Evolutionary conservation across 2,888 invertebrate species (phyloP), one percentile per base, ranked within the genome.

Genomic region (Apamea epomidion): DNA sequence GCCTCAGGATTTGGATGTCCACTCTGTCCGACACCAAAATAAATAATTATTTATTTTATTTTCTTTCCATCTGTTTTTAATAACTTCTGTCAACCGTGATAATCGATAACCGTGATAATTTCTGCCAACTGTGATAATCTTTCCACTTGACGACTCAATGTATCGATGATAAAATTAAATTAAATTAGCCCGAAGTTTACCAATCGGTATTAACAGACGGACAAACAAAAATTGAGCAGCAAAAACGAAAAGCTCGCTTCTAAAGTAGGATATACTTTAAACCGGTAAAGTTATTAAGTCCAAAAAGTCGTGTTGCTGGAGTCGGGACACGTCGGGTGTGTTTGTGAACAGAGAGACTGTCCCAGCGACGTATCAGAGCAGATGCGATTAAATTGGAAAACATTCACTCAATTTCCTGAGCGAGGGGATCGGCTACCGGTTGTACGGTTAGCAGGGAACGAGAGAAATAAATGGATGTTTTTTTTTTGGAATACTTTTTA

Each of bases 361-460:
- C 83, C 88, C 86, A 78, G 87, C 91, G 92, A 93, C 94, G 95
- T 95, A 96, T 95, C 96, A 94, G 92, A 91, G 91, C 94, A 95
- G 96, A 96, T 95, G 94, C 95, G 95, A 96, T 97, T 96, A 96
- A 96, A 96, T 96, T 94, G 96, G 95, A 96, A 96, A 97, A 96
- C 96, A 96, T 96, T 97, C 96, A 96, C 95, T 96, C 96, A 96
- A 96, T 97, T 96, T 96, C 96, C 96, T 94, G 95, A 92, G 92
- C 95, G 94, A 95, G 94, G 93, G 93, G 94, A 90, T 90, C 90
- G 94, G 93, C 94, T 92, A 86, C 85, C 85, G 84, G 75, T 90
- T 90, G 93, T 93, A 91, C 90, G 90, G 93, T 90, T 90, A 89
- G 91, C 90, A 83, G 54, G 7, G 62, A 92, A 91, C n/a, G 94